Conservation (phyloP, 2,113 vertebrate genomes). For the Ranitomeya variabilis region DNA sequence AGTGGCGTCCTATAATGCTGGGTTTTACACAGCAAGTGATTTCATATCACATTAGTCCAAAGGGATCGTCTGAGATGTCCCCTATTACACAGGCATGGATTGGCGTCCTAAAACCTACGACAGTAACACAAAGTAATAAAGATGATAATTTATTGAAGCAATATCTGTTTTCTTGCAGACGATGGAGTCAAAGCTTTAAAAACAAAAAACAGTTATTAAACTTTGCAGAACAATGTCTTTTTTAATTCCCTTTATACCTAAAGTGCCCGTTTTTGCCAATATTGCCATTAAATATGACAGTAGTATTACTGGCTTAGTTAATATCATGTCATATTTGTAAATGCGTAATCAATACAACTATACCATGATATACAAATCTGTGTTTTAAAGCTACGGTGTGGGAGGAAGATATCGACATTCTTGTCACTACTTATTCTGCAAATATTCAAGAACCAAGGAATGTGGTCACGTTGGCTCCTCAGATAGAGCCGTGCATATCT, state of each 20-base stretch:
- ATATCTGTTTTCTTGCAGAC: neutral
- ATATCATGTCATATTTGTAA: conserved; percentile 34
- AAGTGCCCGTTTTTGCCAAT: conserved; percentile 3
- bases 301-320: conserved; percentile 21
- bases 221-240: neutral
- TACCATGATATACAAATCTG: conserved; percentile 21
- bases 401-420: conserved; percentile 22
- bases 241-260: conserved; percentile 8
- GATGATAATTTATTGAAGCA: neutral
- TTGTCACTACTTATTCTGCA: conserved; percentile 14
- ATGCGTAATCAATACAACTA: conserved; percentile 33
- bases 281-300: conserved; percentile 17
- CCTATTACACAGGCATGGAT: neutral
- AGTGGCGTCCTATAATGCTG: too few relatives aligned
- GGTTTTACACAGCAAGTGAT: neutral
- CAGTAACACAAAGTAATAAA: neutral
- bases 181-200: neutral
- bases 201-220: neutral
- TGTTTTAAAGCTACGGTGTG: conserved; percentile 13
- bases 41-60: neutral
- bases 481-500: neutral
- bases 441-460: neutral
- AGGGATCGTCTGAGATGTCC: neutral
- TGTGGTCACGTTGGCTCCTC: neutral
- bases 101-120: neutral